Conservation (phyloP, 1,140 invertebrate species). For the Ephestia elutella region DNA sequence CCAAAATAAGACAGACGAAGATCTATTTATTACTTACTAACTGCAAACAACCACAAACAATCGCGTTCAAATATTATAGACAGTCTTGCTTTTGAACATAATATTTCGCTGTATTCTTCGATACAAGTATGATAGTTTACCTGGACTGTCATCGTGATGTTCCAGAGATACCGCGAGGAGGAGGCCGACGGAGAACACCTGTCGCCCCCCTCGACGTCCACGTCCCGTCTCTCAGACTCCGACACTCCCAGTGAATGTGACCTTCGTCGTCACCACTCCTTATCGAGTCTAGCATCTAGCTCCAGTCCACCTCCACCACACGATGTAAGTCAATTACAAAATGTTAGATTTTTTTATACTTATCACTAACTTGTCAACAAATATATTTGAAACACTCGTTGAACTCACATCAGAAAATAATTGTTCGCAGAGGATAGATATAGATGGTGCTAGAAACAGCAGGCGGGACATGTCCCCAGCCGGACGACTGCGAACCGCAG, state of each 20-base stretch:
- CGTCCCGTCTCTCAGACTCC: conserved; percentile 91
- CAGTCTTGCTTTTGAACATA: too few relatives aligned
- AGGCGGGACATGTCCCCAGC: conserved; percentile 86
- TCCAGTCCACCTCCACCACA: conserved; percentile 81
- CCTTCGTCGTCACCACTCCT: conserved; percentile 72
- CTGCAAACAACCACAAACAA: too few relatives aligned
- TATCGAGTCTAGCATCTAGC: conserved; percentile 91
- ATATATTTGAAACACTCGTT: too few relatives aligned
- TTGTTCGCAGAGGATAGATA: conserved; percentile 48
- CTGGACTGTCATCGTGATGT: too few relatives aligned
- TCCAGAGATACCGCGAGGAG: conserved; percentile 58
- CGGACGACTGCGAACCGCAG: conserved; percentile 80
- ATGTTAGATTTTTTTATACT: not conserved
- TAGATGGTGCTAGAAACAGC: conserved; percentile 70
- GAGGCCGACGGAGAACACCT: conserved; percentile 83
- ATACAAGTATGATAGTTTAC: too few relatives aligned
- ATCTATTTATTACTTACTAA: too few relatives aligned
- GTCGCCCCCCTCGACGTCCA: conserved; percentile 91
- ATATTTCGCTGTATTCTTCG: too few relatives aligned
- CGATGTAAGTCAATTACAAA: conserved; percentile 36
- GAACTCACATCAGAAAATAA: not conserved
- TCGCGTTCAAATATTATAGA: too few relatives aligned
- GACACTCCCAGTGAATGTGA: conserved; percentile 94
- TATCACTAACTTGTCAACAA: too few relatives aligned
- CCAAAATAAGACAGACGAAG: too few relatives aligned